Evolutionary conservation across 2,797 vertebrate species (phyloP), one percentile per base, ranked within the genome.

Genomic region (Clarias laeviceps): DNA sequence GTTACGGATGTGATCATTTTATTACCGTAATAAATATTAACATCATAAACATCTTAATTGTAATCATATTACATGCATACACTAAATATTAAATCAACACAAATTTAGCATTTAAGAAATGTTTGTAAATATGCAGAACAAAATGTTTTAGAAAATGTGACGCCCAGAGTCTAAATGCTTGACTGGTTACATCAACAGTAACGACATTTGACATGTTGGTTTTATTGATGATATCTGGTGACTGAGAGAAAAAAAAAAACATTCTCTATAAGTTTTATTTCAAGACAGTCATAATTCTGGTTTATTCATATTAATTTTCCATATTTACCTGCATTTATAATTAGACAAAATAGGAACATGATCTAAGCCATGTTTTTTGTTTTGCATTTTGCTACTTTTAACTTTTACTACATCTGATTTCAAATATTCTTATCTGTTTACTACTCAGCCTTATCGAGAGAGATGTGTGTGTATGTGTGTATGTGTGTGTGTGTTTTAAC

Each of bases 131-230:
- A 61, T 37, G 32, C 40, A n/a, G 34, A 37, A 79, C 6, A 62
- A n/a, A 64, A 27, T 27, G 22, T 80, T 56, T 62, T 20, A 40
- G 57, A 37, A 24, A 79, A 59, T n/a, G 32, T 34, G 24, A 2
- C 8, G 12, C 7, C 15, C 62, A 37, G 22, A 8, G 57, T 15
- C 0, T 12, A 79, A 37, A 79, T 62, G 77, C 77, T 64, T 5
- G 18, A 78, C 56, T 78, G 32, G 56, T 61, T 59, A 5, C 3
- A 5, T 78, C 22, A 40, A 79, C 14, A 3, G 12, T 57, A 54
- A 77, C 57, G 45, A 11, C 9, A 34, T 78, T 59, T 85, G 54
- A 69, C 76, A 40, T 80, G 66, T 72, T 32, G 83, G 18, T 34
- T 69, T 66, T 69, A 82, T 64, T 62, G 27, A 82, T 76, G 82